Conservation (phyloP, 2,113 vertebrate genomes). For the Pteropus alecto region DNA sequence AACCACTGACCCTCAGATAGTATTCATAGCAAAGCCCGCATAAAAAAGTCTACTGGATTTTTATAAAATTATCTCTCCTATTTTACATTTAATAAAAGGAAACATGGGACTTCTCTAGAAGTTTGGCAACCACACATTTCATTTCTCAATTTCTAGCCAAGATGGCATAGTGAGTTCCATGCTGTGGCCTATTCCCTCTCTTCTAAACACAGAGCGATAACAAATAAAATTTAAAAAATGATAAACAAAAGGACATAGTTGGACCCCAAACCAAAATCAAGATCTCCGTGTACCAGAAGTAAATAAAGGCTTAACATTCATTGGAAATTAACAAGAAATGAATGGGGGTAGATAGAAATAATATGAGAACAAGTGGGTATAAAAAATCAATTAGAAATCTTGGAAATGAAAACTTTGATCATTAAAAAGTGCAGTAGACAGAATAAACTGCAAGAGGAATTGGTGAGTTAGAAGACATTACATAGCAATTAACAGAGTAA, state of each 20-base stretch:
- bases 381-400: slow-evolving; percentile 9
- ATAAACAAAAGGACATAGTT: background rate
- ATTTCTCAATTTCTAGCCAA: background rate
- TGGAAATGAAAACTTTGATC: background rate
- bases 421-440: background rate
- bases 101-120: background rate
- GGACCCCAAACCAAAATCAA: background rate
- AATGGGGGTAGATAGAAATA: background rate
- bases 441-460: background rate
- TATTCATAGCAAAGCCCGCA: background rate
- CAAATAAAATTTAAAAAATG: slow-evolving; percentile 10
- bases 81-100: slow-evolving; percentile 18
- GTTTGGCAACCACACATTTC: background rate
- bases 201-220: slow-evolving; percentile 1
- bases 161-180: background rate
- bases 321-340: background rate
- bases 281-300: background rate
- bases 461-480: background rate
- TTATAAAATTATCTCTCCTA: background rate
- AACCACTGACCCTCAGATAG: background rate
- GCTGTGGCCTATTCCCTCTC: background rate
- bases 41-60: background rate
- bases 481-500: background rate
- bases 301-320: background rate
- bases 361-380: background rate